Conservation (phyloP, 2,113 vertebrate genomes). For the Microtus montanus region DNA sequence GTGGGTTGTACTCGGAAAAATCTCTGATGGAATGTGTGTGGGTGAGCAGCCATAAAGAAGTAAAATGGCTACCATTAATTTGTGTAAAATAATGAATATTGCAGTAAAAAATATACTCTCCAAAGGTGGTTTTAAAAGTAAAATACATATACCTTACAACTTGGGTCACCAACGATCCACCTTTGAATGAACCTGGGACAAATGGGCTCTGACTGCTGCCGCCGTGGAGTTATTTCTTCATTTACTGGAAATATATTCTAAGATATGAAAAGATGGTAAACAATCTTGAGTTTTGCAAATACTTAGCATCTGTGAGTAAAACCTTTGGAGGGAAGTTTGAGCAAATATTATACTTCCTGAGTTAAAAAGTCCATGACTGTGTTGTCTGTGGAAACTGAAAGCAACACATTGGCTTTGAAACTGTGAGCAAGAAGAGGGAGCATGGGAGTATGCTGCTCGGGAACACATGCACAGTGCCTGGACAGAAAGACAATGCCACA, state of each 20-base stretch:
- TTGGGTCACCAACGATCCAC: background rate
- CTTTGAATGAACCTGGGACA: constrained; percentile 22
- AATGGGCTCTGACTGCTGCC: background rate
- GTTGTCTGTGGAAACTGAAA: constrained; percentile 24
- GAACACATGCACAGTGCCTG: constrained; percentile 29
- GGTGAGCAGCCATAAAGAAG: background rate
- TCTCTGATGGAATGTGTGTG: background rate
- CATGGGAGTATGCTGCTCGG: constrained; percentile 4
- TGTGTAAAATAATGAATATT: background rate
- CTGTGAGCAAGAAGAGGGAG: constrained; percentile 45
- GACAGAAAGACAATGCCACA: constrained; percentile 12
- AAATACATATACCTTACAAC: constrained; percentile 44
- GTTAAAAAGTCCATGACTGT: background rate
- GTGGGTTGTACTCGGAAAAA: background rate
- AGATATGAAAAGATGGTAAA: constrained; percentile 25
- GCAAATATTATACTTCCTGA: constrained; percentile 12
- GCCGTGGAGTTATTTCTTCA: background rate
- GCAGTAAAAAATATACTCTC: background rate
- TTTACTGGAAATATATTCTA: constrained; percentile 53
- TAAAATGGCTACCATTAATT: background rate
- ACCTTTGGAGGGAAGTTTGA: background rate
- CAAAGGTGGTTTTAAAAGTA: constrained; percentile 39
- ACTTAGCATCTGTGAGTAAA: constrained; percentile 46
- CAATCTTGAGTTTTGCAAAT: constrained; percentile 20
- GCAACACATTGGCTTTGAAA: constrained; percentile 42